Evolutionary conservation across 2,797 vertebrate species (phyloP).

Genomic region (Cheirogaleus major): DNA sequence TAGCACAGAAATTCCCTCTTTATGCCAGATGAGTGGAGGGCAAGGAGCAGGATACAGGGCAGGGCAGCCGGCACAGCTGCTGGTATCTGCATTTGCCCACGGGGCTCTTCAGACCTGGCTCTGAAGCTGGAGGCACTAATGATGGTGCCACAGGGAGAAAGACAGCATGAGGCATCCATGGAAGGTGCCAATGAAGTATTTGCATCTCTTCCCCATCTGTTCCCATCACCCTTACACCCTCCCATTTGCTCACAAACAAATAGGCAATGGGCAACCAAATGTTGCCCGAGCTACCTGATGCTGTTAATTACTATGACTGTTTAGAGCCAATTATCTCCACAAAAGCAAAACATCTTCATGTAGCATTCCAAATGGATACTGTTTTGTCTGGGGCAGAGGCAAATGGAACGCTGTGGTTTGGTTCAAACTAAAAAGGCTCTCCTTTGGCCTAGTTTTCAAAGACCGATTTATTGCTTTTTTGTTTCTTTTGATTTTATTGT

Average conservation of each 20-base stretch:
- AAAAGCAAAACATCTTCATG: conserved; percentile 75
- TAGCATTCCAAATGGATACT: conserved; percentile 74
- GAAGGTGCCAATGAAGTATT: conserved; percentile 75
- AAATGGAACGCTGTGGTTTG: conserved; percentile 59
- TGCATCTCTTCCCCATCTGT: conserved; percentile 73
- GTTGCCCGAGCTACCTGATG: conserved; percentile 78
- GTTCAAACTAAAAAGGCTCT: conserved; percentile 37
- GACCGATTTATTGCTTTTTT: conserved; percentile 26
- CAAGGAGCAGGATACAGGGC: not conserved
- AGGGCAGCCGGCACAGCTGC: not conserved
- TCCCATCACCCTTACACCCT: conserved; percentile 54
- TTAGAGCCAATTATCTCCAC: conserved; percentile 67
- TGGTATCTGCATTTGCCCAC: not conserved
- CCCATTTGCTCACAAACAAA: conserved; percentile 83
- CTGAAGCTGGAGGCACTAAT: conserved; percentile 48
- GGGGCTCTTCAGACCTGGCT: conserved; percentile 14
- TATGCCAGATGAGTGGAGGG: not conserved
- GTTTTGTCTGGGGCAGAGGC: conserved; percentile 71
- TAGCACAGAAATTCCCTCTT: not conserved
- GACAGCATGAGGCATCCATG: conserved; percentile 23
- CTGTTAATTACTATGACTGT: conserved; percentile 75
- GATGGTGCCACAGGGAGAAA: conserved; percentile 59
- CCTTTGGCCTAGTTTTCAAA: conserved; percentile 35
- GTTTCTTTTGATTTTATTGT: conserved; percentile 33
- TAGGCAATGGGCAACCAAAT: conserved; percentile 82